These are phyloP conservation scores for Ceratosolen solmsi DNA, from an alignment of 1,140 invertebrate species.

Conservation along the genomic window DNA sequence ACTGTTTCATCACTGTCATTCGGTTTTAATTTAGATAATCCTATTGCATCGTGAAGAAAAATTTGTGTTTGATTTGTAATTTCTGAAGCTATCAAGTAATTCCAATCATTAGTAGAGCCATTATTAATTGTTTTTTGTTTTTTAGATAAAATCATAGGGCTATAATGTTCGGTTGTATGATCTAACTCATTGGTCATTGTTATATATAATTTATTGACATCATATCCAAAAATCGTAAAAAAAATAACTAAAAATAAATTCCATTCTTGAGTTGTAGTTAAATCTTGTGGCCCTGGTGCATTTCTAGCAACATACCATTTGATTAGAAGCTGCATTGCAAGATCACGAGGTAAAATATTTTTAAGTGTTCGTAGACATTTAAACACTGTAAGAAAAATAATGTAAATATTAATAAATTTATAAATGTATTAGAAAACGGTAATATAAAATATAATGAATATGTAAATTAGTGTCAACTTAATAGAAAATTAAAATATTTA, in stretches of 20 bases:
- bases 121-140: conserved; percentile 75
- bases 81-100: conserved; percentile 78
- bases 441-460: not conserved
- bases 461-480: too few species aligned
- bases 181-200: conserved; percentile 70
- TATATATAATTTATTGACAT: conserved; percentile 78
- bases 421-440: not conserved
- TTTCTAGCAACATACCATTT: conserved; percentile 92
- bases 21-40: conserved; percentile 47
- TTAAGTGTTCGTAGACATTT: conserved; percentile 78
- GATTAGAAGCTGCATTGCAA: conserved; percentile 83
- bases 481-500: too few species aligned
- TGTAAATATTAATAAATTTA: not conserved
- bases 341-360: conserved; percentile 82
- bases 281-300: conserved; percentile 87
- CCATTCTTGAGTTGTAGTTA: conserved; percentile 87
- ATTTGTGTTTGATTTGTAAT: conserved; percentile 9
- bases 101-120: conserved; percentile 85
- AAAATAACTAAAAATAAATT: conserved; percentile 82
- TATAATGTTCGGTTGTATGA: conserved; percentile 60
- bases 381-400: conserved; percentile 7
- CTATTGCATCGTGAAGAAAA: conserved; percentile 60
- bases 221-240: conserved; percentile 82
- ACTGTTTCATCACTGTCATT: conserved; percentile 51
- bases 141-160: conserved; percentile 67